Base-by-base conservation (phyloP, 2,888 invertebrate genomes). In the Dichetophora obliterata region DNA sequence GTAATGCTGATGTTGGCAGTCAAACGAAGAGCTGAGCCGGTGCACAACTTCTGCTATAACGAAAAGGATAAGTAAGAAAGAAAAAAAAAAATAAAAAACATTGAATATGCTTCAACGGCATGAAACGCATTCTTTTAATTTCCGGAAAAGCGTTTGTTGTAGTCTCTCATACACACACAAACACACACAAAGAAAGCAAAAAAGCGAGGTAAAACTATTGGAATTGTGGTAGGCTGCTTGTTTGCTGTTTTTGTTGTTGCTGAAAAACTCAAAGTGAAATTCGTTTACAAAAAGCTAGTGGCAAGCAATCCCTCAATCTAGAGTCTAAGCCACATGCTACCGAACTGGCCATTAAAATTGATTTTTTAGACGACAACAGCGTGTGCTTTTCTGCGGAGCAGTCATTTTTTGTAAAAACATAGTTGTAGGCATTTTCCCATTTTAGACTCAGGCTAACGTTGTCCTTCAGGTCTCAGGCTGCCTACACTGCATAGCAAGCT, bases 91-190 rank as follows among this genome's bases (percentile, higher is more conserved):
- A 22, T 43, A 11, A 71, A 37, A 24, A 59, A 57, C 19, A 24
- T 22, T 65, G 65, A 27, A 74, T 65, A 74, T 43, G 63, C 74
- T 74, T 34, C 22, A 74, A 22, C 74, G 50, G 54, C 63, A 63
- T 34, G 74, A 65, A 75, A 75, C 75, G 75, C 75, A 68, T 68
- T 66, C 75, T 57, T 75, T 69, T 75, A 75, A 75, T 75, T 75
- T 75, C 69, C 65, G 69, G 59, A 31, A 59, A 59, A 71, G 43
- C 37, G 59, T 43, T 11, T 6, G 68, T 14, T 50, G 50, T 0
- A 27, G 48, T 27, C 48, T 43, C 14, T 14, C 14, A 31, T 2
- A 14, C 43, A 37, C 37, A 3, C 6, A 8, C 19, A 24, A 24
- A 59, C 24, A 59, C 5, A 19, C 59, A 14, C 22, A n/a, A 2